Evolutionary conservation across 2,113 vertebrate genomes (phyloP), one percentile per base, ranked within the genome.

Genomic region (Desmodus rotundus): DNA sequence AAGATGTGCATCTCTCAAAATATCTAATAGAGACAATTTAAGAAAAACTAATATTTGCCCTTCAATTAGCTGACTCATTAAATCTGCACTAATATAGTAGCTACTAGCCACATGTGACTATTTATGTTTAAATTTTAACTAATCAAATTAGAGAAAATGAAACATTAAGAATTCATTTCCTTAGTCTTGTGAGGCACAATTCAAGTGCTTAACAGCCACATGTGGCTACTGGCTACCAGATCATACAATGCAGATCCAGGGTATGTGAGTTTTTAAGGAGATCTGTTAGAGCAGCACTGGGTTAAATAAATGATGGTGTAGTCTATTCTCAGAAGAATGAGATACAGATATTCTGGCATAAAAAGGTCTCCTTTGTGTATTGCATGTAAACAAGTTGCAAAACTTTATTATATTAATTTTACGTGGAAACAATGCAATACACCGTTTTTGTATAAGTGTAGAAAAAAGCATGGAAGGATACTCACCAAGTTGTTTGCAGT

Each of bases 41-140:
- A 77, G 38, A 72, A 76, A 83, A 81, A 78, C 63, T 72, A 74
- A 84, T 28, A 68, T 43, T 52, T 56, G 31, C 16, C 56, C 81
- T 94, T 84, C 74, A 89, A 52, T 93, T 76, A 95, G 65, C 68
- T 47, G 68, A 41, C 45, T 96, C 73, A 54, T 78, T 78, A 81
- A 74, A 36, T 89, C 68, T 68, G n/a, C 20, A 33, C 65, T 56
- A 45, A 56, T 74, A 26, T 4, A 73, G 88, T 47, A 91, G 74
- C 52, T 45, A 33, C 83, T 56, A 83, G 87, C 63, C 54, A n/a
- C 43, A 63, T 56, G 45, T 61, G 90, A 83, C 61, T 50, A 28
- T 54, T 84, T 84, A 54, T 73, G 22, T 91, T 93, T 54, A 74
- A 43, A 77, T 96, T 93, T 94, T 63, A 90, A 83, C 85, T 63